Evolutionary conservation across 2,797 vertebrate genomes (phyloP).

Genomic region (Mus caroli): DNA sequence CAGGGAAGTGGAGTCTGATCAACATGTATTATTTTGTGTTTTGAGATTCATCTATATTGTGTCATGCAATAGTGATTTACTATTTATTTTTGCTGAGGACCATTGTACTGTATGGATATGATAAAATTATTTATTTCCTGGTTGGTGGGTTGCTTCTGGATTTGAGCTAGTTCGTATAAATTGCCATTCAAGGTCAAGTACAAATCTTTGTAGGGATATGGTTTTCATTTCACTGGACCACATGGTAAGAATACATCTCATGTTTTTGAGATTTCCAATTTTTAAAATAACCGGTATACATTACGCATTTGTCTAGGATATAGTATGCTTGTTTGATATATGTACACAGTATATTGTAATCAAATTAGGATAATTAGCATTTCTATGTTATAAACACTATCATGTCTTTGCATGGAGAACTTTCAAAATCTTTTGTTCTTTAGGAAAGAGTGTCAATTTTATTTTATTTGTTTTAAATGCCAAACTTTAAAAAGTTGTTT

Average conservation of each 20-base stretch:
- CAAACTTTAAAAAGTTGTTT: conserved; percentile 10
- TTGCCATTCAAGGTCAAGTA: conserved; percentile 16
- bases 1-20: conserved; percentile 24
- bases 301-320: neutral
- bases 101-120: neutral
- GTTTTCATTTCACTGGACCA: conserved; percentile 52
- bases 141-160: conserved; percentile 32
- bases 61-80: neutral
- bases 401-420: neutral
- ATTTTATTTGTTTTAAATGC: neutral
- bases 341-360: neutral
- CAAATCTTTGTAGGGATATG: conserved; percentile 28
- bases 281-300: neutral
- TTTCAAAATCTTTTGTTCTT: neutral
- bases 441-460: neutral
- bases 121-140: conserved; percentile 20
- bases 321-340: neutral
- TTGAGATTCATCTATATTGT: conserved; percentile 34
- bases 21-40: neutral
- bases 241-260: neutral
- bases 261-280: neutral
- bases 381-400: neutral
- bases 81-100: conserved; percentile 44
- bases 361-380: neutral
- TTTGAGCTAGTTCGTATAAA: conserved; percentile 18